Evolutionary conservation across 1,140 invertebrate species (phyloP).

Genomic region (Aphaenogaster ashmeadi): DNA sequence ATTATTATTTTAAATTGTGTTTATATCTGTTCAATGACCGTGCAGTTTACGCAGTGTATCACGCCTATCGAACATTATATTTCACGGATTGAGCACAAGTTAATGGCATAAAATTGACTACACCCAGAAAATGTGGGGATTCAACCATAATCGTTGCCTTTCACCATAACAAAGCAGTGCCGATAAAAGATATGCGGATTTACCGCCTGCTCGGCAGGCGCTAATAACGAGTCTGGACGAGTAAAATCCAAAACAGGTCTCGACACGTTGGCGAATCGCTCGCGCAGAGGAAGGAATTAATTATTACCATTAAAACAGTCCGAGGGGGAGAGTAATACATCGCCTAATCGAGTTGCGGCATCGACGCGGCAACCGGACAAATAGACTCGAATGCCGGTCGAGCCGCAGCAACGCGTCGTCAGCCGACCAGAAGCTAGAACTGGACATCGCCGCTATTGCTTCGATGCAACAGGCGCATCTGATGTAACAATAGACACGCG

Average conservation of each 20-base stretch:
- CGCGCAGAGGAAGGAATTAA: constrained; percentile 2
- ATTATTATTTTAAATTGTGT: constrained; percentile 24
- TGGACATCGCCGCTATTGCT: constrained; percentile 33
- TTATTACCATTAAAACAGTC: constrained; percentile 12
- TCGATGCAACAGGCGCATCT: constrained; percentile 65
- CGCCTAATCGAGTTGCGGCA: constrained; percentile 42
- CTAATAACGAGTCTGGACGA: not conserved
- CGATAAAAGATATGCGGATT: constrained; percentile 15
- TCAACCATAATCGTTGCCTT: constrained; percentile 29
- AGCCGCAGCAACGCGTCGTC: constrained; percentile 1
- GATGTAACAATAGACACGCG: constrained; percentile 59
- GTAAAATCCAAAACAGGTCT: not conserved
- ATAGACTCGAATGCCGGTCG: constrained; percentile 38
- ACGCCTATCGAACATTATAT: not conserved
- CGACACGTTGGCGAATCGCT: not conserved
- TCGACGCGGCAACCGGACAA: constrained; percentile 21
- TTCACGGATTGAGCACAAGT: constrained; percentile 14
- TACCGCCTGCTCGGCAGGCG: not conserved
- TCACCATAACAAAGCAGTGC: constrained; percentile 12
- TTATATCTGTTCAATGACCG: constrained; percentile 18
- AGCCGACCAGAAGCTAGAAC: not conserved
- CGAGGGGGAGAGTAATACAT: not conserved
- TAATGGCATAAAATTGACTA: constrained; percentile 10
- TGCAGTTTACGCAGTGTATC: not conserved
- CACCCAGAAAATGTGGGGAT: constrained; percentile 20